These are phyloP conservation scores for Epinephelus fuscoguttatus DNA, from an alignment of 2,113 vertebrate species.

Conservation along the genomic window DNA sequence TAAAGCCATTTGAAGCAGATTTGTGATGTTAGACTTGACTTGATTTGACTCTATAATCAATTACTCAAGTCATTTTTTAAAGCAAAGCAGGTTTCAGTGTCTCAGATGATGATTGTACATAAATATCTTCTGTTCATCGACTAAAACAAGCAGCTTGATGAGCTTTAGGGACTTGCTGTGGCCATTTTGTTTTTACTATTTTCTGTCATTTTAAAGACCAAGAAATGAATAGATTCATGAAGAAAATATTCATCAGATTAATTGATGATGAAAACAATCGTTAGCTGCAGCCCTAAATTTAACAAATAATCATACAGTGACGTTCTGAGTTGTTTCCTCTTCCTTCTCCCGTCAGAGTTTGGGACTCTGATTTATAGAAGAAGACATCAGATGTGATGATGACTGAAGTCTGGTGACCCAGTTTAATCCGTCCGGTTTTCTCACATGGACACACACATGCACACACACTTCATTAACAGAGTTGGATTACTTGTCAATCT, in stretches of 20 bases:
- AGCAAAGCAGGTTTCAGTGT: background rate
- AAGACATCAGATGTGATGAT: conserved; percentile 1
- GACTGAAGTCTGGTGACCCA: background rate
- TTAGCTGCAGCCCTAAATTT: background rate
- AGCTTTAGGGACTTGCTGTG: background rate
- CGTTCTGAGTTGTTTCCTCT: background rate
- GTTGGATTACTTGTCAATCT: too few relatives aligned
- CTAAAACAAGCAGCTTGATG: background rate
- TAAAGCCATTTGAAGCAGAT: background rate
- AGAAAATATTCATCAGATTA: background rate
- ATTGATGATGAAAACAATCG: background rate
- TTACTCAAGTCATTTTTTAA: background rate
- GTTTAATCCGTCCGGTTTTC: background rate
- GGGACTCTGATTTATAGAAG: conserved; percentile 6
- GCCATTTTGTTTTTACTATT: too few relatives aligned
- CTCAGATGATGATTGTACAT: background rate
- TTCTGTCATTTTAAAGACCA: background rate
- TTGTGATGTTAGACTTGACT: background rate
- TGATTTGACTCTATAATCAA: background rate
- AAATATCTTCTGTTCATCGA: background rate
- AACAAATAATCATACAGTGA: background rate
- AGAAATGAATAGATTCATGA: background rate
- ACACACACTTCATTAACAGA: background rate
- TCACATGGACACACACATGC: background rate
- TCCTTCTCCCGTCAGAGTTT: background rate